These are phyloP conservation scores for Trematomus loennbergii DNA, from an alignment of 2,113 vertebrate genomes.

Conservation along the genomic window DNA sequence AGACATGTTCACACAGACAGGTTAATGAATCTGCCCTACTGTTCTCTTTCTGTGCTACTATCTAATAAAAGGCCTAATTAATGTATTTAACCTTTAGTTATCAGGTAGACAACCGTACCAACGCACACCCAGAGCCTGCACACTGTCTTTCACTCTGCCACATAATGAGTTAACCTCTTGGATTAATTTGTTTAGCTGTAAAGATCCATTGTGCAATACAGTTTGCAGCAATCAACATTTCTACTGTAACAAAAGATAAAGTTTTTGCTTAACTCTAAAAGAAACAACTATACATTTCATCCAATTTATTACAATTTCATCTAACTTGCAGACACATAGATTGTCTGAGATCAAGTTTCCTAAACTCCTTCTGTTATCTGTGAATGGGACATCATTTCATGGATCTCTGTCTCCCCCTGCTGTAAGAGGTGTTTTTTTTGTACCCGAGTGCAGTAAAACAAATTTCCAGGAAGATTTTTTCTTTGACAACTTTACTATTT, in stretches of 20 bases:
- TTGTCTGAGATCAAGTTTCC: not conserved
- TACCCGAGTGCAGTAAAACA: not conserved
- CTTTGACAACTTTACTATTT: not conserved
- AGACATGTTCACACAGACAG: not conserved
- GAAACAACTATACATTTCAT: not conserved
- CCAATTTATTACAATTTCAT: not conserved
- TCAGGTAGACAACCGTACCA: not conserved
- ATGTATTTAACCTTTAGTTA: slow-evolving; percentile 40
- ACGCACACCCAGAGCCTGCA: slow-evolving; percentile 8
- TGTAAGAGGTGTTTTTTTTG: not conserved
- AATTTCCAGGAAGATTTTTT: not conserved
- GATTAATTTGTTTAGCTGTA: not conserved
- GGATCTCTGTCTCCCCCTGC: slow-evolving; percentile 49
- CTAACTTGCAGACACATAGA: not conserved
- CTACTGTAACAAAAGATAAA: not conserved
- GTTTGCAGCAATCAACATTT: not conserved
- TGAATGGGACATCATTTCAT: not conserved
- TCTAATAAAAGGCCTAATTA: slow-evolving; percentile 22
- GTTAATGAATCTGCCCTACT: slow-evolving; percentile 49
- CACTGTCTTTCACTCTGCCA: not conserved
- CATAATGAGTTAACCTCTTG: not conserved
- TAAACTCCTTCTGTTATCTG: not conserved
- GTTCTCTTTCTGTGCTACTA: slow-evolving; percentile 12
- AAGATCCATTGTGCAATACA: not conserved
- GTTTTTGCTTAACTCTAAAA: not conserved